Percentiles rank a stretch among this genome's conserved stretches.
Evolutionary conservation across 2,113 vertebrate genomes (phyloP).

Genomic region (Drymodes brunneopygia): DNA sequence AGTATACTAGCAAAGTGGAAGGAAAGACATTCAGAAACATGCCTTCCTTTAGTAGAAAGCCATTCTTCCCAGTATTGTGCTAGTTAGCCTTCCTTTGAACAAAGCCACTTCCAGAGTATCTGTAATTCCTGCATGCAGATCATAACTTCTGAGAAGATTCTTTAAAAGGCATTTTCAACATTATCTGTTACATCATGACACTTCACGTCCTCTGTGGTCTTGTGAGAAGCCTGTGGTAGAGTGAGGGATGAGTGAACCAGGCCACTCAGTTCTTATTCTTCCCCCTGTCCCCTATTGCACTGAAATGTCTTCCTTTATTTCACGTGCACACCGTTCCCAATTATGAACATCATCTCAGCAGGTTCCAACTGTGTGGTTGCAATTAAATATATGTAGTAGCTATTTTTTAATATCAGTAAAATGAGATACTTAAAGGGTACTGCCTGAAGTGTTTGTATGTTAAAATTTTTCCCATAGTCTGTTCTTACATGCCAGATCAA

Average conservation of each 20-base stretch:
- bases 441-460: background rate
- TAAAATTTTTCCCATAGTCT: background rate
- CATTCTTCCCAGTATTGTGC: slow-evolving; percentile 48
- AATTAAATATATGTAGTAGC: background rate
- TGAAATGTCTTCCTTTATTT: background rate
- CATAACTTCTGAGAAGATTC: background rate
- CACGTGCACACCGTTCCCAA: background rate
- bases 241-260: background rate
- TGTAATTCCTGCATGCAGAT: background rate
- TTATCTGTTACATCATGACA: background rate
- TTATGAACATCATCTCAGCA: background rate
- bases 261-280: background rate
- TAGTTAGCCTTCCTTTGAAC: background rate
- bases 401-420: background rate
- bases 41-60: background rate
- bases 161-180: background rate
- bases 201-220: background rate
- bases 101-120: background rate
- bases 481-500: background rate
- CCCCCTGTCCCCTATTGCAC: fast-evolving
- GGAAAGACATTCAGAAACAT: background rate
- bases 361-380: background rate
- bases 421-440: background rate
- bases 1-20: background rate
- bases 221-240: background rate